Evolutionary conservation across 2,888 invertebrate genomes (phyloP).

Genomic region (Caenorhabditis angaria): DNA sequence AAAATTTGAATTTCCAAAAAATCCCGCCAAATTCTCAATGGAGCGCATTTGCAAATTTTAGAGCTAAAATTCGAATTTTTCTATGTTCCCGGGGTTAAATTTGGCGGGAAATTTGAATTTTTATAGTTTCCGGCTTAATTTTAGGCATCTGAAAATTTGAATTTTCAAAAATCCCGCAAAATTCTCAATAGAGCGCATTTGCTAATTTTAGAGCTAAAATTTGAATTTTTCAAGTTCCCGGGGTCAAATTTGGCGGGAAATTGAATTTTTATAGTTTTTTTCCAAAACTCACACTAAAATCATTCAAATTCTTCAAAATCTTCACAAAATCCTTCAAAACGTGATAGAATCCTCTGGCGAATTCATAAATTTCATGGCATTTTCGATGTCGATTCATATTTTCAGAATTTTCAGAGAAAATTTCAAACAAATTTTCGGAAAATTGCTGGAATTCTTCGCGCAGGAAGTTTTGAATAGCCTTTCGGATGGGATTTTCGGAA

Average conservation of each 20-base stretch:
- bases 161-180: background rate
- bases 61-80: no score
- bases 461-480: constrained; percentile 27
- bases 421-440: background rate
- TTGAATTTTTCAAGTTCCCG: no score
- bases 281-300: constrained; percentile 32
- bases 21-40: no score
- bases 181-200: background rate
- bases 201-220: no score
- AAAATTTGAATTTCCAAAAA: no score
- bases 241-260: background rate
- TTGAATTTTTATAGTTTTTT: background rate
- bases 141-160: no score
- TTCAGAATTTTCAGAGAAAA: background rate
- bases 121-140: no score
- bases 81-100: no score
- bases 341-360: constrained; percentile 25
- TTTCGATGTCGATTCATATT: constrained; percentile 5
- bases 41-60: no score
- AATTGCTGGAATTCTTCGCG: constrained; percentile 21
- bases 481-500: constrained; percentile 24
- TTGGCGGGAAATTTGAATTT: no score
- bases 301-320: constrained; percentile 18
- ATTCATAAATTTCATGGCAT: constrained; percentile 23
- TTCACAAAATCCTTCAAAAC: constrained; percentile 24